Conservation (phyloP, 1,140 invertebrate species). For the Temnothorax curvispinosus region DNA sequence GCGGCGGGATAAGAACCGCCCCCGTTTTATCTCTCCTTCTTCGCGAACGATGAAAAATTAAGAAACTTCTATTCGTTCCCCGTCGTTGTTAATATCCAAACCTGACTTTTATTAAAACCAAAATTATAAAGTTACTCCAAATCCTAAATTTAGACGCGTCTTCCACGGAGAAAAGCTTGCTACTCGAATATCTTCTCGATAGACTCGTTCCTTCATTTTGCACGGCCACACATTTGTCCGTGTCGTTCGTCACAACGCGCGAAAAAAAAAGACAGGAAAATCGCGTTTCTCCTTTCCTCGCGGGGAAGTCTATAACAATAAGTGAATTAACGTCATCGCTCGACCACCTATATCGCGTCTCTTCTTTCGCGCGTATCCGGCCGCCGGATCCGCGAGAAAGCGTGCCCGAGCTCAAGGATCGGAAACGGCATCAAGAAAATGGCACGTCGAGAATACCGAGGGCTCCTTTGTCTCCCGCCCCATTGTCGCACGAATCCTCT, state of each 20-base stretch:
- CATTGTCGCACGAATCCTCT: constrained; percentile 8
- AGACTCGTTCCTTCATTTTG: neutral
- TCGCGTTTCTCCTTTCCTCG: neutral
- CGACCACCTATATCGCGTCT: neutral
- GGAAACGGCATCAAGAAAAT: constrained; percentile 50
- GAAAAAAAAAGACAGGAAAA: constrained; percentile 29
- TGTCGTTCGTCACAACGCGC: neutral
- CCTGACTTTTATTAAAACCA: neutral
- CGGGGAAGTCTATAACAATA: too few species aligned
- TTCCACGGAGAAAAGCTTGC: neutral
- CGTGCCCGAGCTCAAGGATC: neutral
- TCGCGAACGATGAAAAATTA: constrained; percentile 32
- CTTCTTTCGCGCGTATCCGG: neutral
- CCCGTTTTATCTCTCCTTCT: constrained; percentile 1
- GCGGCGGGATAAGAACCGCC: constrained; percentile 13
- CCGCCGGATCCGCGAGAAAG: constrained; percentile 1
- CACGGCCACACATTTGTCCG: too few species aligned
- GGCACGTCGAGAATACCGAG: constrained; percentile 19
- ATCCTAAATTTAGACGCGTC: constrained; percentile 12
- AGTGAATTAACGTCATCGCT: constrained; percentile 34
- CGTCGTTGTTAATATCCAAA: neutral
- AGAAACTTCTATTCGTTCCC: constrained; percentile 39
- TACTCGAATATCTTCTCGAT: neutral
- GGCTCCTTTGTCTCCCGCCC: constrained; percentile 32
- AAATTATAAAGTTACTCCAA: neutral